phyloP scores from a whole-genome alignment of 2,797 vertebrate species.

The Argya squamiceps region DNA sequence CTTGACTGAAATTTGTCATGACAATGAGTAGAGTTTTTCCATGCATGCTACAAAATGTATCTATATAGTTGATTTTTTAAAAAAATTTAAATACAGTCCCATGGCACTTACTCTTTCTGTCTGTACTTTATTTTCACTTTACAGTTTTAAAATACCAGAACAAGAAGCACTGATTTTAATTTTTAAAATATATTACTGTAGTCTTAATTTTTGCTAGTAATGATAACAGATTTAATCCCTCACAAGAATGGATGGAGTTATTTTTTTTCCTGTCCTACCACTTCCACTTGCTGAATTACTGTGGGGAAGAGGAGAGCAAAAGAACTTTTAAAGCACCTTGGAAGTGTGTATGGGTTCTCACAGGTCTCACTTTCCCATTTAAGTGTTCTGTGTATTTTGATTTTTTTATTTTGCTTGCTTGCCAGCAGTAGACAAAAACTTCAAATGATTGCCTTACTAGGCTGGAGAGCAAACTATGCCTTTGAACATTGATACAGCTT shows the following conservation, averaged over 20 bases:
- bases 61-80: not conserved
- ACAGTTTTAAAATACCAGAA: not conserved
- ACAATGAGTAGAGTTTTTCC: not conserved
- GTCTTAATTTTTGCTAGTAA: not conserved
- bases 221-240: not conserved
- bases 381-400: not conserved
- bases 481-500: not conserved
- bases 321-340: not conserved
- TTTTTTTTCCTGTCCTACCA: not conserved
- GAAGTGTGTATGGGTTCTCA: not conserved
- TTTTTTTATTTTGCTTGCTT: not conserved
- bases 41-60: not conserved
- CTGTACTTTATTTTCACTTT: not conserved
- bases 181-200: not conserved
- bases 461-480: not conserved
- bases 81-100: not conserved
- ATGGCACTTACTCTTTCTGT: not conserved
- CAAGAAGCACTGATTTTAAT: not conserved
- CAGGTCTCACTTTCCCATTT: not conserved
- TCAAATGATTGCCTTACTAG: not conserved
- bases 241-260: not conserved
- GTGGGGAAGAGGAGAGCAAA: not conserved
- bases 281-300: not conserved
- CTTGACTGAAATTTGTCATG: not conserved
- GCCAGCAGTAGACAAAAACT: not conserved